Evolutionary conservation across 2,888 invertebrate species (phyloP).

Genomic region (Parnassius orleans): DNA sequence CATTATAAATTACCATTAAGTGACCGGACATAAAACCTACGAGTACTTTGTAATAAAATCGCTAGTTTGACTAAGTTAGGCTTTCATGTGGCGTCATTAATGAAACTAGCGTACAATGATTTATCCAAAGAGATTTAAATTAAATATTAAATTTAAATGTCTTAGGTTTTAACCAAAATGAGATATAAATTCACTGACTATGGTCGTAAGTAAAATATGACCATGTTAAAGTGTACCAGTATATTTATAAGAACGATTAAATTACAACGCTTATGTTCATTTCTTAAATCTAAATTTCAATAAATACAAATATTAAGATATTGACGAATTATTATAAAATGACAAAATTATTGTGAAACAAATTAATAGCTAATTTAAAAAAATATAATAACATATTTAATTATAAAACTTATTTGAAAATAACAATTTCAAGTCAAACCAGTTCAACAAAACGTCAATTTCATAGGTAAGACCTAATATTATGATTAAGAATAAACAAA

Average conservation of each 20-base stretch:
- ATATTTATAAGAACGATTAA: too few species aligned
- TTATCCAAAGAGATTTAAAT: too few species aligned
- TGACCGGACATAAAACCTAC: conserved; percentile 26
- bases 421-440: too few species aligned
- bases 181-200: conserved; percentile 17
- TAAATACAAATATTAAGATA: not conserved
- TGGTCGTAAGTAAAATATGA: conserved; percentile 12
- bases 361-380: too few species aligned
- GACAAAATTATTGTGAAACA: too few species aligned
- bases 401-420: too few species aligned
- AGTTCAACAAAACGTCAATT: too few species aligned
- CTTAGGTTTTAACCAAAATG: not conserved
- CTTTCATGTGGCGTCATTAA: conserved; percentile 27
- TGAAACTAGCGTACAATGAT: not conserved
- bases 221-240: too few species aligned
- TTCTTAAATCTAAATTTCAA: not conserved
- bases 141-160: not conserved
- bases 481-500: too few species aligned
- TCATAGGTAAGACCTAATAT: too few species aligned
- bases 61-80: conserved; percentile 34
- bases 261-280: too few species aligned
- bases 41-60: conserved; percentile 25
- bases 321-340: not conserved
- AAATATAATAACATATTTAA: too few species aligned
- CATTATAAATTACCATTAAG: conserved; percentile 30